Evolutionary conservation across 2,113 vertebrate species (phyloP), one percentile per base, ranked within the genome.

Genomic region (Otolemur garnettii): DNA sequence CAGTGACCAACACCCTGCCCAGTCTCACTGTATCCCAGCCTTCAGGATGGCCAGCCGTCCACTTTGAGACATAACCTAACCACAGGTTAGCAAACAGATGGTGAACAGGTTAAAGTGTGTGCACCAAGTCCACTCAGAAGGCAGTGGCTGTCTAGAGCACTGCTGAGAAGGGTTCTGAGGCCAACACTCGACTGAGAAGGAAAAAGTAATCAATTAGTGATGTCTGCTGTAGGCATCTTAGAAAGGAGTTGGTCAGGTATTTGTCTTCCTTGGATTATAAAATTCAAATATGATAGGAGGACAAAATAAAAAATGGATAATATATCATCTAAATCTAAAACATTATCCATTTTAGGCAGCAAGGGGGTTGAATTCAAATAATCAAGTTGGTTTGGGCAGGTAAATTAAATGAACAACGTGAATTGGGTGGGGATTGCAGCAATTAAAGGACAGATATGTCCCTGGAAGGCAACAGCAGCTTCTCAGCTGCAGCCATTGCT

Each of bases 251-350:
- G 5, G 30, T 13, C 13, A 77, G 75, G 4, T 75, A 38, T 66
- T 84, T 69, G 64, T 60, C 45, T 71, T 91, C 72, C 64, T 50
- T 77, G 19, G 89, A 75, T 90, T 90, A 53, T 19, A 91, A 92
- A 60, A 92, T 28, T 77, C 71, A 84, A 12, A 38, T 24, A 26
- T 78, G 28, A 81, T 10, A 72, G 42, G 35, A 80, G 33, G n/a
- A 66, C 53, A 72, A 69, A 38, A 8, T 57, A 10, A 81, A 92
- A 74, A 93, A 50, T 21, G 71, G 94, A 90, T 3, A 75, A 4
- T 26, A 28, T 26, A 26, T 81, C 10, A 91, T 35, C 24, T 62
- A 90, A 81, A 77, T 55, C 79, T 84, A 74, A 55, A 90, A 83
- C 82, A 30, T 17, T 30, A 45, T 22, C 26, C 19, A 74, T 17